Evolutionary conservation across 2,888 invertebrate genomes (phyloP), one percentile per base, ranked within the genome.

Genomic region (Oxycera nigricornis): DNA sequence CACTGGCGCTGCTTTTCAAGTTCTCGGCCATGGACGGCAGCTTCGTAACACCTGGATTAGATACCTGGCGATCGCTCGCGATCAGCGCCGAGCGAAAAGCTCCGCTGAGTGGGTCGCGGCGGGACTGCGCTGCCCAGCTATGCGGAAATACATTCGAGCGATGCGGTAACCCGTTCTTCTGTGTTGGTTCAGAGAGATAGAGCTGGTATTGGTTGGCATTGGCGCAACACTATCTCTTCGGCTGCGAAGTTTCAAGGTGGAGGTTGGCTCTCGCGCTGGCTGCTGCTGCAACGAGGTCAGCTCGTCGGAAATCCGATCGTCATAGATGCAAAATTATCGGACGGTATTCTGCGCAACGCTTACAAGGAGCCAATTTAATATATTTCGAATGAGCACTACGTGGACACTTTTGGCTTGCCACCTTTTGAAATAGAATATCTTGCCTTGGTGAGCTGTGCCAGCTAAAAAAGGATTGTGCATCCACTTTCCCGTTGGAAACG

Each of bases 11-110:
- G 24, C 28, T 28, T 62, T 73, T 73, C 73, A 73, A 73, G 73
- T 73, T 73, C 73, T 73, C 73, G 73, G 73, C 73, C 73, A 73
- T 31, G 73, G 73, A 67, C 73, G 62, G 20, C 30, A 11, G 57
- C 59, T 39, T 41, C 72, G 55, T 30, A 70, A 31, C 68, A 50
- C 55, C 70, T 31, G 52, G 70, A 52, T 17, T 14, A 20, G 22
- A 22, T 57, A 39, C 57, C n/a, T n/a, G n/a, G n/a, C n/a, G n/a
- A n/a, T 17, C 7, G 65, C 26, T 50, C 24, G 52, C 22, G 14
- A 52, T 52, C 68, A 31, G 6, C 55, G 41, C 11, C 67, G 30
- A 68, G 39, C 20, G 14, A 68, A 46, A 68, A 68, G 50, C 68
- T 67, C 17, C 28, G 68, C 46, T 68, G 68, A 68, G 50, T 50